Percentiles rank a stretch among this genome's conserved stretches.
Evolutionary conservation across 2,888 invertebrate genomes (phyloP).

Genomic region (Melanostoma scalare): DNA sequence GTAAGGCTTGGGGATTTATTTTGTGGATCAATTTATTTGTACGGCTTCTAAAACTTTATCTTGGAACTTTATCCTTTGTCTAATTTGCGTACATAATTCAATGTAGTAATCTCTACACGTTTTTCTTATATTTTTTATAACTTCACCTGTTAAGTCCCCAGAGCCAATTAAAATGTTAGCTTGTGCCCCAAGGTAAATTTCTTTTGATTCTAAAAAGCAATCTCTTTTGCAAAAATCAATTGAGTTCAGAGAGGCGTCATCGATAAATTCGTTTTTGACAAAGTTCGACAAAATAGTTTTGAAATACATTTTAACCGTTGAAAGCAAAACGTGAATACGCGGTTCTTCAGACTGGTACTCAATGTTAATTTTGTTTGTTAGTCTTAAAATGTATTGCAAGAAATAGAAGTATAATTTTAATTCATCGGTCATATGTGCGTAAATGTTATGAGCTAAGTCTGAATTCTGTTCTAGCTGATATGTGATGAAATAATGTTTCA

Average conservation of each 20-base stretch:
- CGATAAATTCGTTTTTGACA: conserved; percentile 9
- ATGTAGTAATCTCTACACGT: background rate
- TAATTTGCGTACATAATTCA: conserved; percentile 8
- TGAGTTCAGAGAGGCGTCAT: background rate
- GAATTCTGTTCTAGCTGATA: conserved; percentile 9
- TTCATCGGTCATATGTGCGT: conserved; percentile 4
- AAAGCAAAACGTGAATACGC: conserved; percentile 7
- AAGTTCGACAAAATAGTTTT: conserved; percentile 13
- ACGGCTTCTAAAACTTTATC: too few species aligned
- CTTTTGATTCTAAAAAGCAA: conserved; percentile 1
- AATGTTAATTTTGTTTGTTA: conserved; percentile 40
- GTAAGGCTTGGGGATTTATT: conserved; percentile 11
- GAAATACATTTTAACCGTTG: background rate
- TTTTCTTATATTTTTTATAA: background rate
- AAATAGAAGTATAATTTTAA: conserved; percentile 24
- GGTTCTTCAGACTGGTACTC: conserved; percentile 35
- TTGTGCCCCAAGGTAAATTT: conserved; percentile 2
- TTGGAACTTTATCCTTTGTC: too few species aligned
- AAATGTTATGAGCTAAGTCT: conserved; percentile 3
- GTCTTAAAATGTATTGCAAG: conserved; percentile 28
- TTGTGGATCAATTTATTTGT: conserved; percentile 1
- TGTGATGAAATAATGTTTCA: conserved; percentile 4
- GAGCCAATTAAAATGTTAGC: background rate
- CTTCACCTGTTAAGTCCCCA: background rate
- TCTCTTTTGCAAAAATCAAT: background rate